Conservation (phyloP, 2,888 invertebrate species). For the Zootermopsis nevadensis region DNA sequence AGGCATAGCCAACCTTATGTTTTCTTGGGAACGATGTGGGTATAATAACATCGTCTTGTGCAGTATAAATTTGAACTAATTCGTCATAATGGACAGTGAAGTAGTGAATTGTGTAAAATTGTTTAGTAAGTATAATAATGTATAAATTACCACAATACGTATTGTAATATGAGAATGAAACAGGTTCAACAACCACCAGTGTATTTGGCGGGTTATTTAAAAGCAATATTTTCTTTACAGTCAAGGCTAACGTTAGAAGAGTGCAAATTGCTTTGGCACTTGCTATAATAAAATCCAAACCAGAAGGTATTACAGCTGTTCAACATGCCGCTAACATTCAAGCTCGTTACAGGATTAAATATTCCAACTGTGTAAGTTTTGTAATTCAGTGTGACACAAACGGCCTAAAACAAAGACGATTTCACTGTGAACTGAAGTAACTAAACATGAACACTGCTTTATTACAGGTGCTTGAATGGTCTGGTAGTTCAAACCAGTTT, state of each 20-base stretch:
- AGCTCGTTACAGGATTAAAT: constrained; percentile 27
- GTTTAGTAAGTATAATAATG: neutral
- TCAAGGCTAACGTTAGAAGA: constrained; percentile 27
- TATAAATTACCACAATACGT: neutral
- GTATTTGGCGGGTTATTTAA: neutral
- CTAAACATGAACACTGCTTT: neutral
- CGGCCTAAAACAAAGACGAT: too few species aligned
- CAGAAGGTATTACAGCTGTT: constrained; percentile 31
- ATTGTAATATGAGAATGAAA: neutral
- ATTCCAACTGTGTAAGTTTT: constrained; percentile 23
- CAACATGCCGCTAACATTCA: constrained; percentile 42
- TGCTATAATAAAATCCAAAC: constrained; percentile 42
- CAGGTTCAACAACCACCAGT: too few species aligned
- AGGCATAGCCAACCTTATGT: too few species aligned
- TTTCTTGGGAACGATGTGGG: too few species aligned
- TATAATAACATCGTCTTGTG: neutral
- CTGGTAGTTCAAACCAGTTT: too few species aligned
- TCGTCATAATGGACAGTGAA: neutral
- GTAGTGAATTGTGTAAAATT: neutral
- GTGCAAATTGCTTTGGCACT: constrained; percentile 46
- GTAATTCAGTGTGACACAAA: neutral
- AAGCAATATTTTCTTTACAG: constrained; percentile 28
- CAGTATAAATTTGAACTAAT: neutral
- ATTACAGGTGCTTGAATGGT: neutral
- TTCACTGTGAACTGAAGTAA: too few species aligned